Conservation (phyloP, 2,797 vertebrate species). For the Sciurus carolinensis region DNA sequence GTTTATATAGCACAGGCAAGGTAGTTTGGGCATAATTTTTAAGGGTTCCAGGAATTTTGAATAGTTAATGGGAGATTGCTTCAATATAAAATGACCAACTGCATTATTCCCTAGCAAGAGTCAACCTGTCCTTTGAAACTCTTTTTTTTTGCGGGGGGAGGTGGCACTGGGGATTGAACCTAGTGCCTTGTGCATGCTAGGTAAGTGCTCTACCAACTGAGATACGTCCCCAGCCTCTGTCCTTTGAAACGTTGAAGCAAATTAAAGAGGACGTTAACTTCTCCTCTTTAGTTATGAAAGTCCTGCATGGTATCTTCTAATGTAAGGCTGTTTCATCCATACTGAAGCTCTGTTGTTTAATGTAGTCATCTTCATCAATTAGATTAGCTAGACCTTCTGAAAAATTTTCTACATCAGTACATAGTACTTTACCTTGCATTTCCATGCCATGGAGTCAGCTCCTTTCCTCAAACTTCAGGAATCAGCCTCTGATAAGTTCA, state of each 20-base stretch:
- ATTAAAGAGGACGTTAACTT: background rate
- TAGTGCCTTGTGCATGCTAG: no score
- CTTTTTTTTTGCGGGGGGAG: no score
- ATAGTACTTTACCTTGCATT: background rate
- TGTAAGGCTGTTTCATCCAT: background rate
- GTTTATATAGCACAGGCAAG: background rate
- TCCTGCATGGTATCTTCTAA: background rate
- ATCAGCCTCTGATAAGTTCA: background rate
- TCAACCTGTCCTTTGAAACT: background rate
- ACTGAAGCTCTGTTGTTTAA: background rate
- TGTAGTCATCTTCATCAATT: background rate
- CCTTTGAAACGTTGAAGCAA: background rate
- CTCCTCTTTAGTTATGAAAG: background rate
- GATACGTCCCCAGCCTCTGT: background rate
- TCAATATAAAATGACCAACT: no score
- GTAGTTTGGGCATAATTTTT: background rate
- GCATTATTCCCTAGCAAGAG: background rate
- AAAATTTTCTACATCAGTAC: background rate
- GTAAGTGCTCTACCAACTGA: no score
- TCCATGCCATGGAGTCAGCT: background rate
- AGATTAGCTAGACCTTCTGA: background rate
- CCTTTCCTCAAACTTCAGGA: background rate
- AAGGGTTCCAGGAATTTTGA: background rate
- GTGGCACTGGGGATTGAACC: no score
- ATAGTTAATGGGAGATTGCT: background rate